Evolutionary conservation across 2,888 invertebrate genomes (phyloP).

Genomic region (Ormyrus pomaceus): DNA sequence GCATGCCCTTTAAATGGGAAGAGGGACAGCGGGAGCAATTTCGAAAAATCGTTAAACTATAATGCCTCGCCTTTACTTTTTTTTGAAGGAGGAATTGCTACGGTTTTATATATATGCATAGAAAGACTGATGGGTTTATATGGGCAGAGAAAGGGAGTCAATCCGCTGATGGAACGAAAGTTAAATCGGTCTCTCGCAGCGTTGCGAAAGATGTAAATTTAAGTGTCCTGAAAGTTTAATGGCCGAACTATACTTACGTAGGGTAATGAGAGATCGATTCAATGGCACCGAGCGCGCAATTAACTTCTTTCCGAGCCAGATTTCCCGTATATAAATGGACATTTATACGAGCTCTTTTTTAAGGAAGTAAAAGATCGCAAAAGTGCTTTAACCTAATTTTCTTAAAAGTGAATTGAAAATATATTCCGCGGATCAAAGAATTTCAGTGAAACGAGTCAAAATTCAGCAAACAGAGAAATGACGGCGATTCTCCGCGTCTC

Average conservation of each 20-base stretch:
- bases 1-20: background rate
- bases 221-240: conserved; percentile 43
- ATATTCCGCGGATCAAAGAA: too few relatives aligned
- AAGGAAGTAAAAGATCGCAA: too few relatives aligned
- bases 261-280: conserved; percentile 34
- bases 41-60: conserved; percentile 18
- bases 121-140: conserved; percentile 5
- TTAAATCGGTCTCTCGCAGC: background rate
- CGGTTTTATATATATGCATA: background rate
- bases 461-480: too few relatives aligned
- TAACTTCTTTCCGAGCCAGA: background rate
- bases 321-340: background rate
- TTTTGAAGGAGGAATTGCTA: too few relatives aligned
- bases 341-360: background rate
- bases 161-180: conserved; percentile 33
- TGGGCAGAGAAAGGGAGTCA: conserved; percentile 1
- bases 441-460: too few relatives aligned
- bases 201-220: conserved; percentile 29
- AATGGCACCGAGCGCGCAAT: background rate
- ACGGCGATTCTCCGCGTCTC: too few relatives aligned
- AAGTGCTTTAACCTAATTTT: too few relatives aligned
- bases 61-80: background rate
- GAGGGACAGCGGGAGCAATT: background rate
- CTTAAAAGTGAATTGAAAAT: too few relatives aligned
- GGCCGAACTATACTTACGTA: background rate